Base-by-base conservation (phyloP, 53 echinoderm and acorn worm genomes). In the Antedon mediterranea region DNA sequence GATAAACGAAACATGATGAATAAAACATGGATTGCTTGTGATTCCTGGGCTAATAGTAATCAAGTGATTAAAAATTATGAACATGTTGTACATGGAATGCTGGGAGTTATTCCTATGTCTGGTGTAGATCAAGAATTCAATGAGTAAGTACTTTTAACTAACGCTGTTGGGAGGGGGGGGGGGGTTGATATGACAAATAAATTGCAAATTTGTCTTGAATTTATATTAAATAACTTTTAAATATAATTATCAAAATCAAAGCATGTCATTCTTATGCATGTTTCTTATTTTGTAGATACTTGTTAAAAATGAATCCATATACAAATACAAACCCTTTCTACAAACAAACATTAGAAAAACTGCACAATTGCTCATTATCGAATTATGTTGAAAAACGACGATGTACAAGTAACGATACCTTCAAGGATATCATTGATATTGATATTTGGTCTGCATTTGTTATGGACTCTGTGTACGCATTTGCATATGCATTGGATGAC, bases 11-110 rank as follows among this genome's bases (percentile, higher is more conserved):
- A 77, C 26, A 43, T 95, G 34, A 76, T 31, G 1, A 82, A 86
- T 43, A 43, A 92, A 28, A 92, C 97, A 0, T 95, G 97, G 97
- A 90, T 95, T 31, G 95, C 92, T 37, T 92, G 92, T 32, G 97
- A 95, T 71, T 89, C 92, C 0, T 92, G 92, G 97, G 92, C 89
- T 3, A 84, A 95, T 72, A 89, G 87, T 0, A 15, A 28, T 33
- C 73, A 83, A 42, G 78, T 81, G 6, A 79, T 89, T 15, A 28
- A 43, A 7, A 84, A 43, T 3, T 77, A 71, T 76, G 78, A 81
- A 28, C 29, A 34, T 14, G 82, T 92, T 43, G 91, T 95, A 41
- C 33, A 31, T 30, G 92, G 97, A 30, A 92, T 95, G 97, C 85
- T 92, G 75, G 92, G 97, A 42, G 86, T 95, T 31, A 81, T 85